Conservation (phyloP, 2,888 invertebrate species). For the Aphrophora alni region DNA sequence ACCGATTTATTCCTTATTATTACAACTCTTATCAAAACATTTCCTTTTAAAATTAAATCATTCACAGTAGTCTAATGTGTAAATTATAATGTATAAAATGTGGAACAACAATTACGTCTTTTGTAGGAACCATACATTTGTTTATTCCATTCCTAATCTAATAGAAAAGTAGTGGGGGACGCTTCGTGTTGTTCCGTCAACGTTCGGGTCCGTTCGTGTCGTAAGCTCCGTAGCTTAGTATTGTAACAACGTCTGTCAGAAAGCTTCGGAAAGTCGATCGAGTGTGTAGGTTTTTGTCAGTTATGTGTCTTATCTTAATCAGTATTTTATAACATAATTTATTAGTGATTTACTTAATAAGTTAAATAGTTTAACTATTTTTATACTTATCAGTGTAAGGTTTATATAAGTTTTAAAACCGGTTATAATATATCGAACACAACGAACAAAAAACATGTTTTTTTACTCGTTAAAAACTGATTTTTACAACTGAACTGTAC, state of each 20-base stretch:
- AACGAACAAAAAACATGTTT: neutral
- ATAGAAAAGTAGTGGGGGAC: neutral
- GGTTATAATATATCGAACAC: neutral
- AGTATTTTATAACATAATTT: neutral
- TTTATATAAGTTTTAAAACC: neutral
- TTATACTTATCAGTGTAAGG: neutral
- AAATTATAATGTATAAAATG: too few relatives aligned
- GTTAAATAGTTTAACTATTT: neutral
- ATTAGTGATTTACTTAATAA: neutral
- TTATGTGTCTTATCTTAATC: neutral
- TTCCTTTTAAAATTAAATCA: too few relatives aligned
- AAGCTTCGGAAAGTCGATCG: neutral
- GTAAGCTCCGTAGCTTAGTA: neutral
- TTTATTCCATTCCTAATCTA: neutral
- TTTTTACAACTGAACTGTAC: conserved; percentile 2
- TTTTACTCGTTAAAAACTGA: neutral
- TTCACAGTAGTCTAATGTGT: too few relatives aligned
- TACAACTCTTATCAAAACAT: too few relatives aligned
- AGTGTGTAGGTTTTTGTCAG: neutral
- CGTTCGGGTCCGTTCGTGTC: neutral
- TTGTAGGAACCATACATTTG: neutral
- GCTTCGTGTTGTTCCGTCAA: neutral
- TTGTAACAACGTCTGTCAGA: neutral
- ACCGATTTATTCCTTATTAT: too few relatives aligned
- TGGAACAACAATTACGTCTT: too few relatives aligned